phyloP scores from a whole-genome alignment of 1,140 invertebrate genomes.

The Drosophila rufa region DNA sequence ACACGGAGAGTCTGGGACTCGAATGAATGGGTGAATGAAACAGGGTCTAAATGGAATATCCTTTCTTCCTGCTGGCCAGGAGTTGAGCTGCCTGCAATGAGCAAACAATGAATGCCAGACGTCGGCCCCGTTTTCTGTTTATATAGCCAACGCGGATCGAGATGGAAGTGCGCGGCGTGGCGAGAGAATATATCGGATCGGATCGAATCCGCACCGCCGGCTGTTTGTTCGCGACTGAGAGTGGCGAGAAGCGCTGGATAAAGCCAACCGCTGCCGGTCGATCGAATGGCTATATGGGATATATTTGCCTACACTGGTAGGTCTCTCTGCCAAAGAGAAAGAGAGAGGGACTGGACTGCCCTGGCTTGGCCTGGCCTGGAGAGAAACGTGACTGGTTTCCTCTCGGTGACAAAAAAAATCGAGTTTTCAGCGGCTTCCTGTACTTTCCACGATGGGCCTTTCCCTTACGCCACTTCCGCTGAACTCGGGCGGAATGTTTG shows the following conservation, averaged over 20 bases:
- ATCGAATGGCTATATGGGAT: conserved; percentile 25
- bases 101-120: conserved; percentile 76
- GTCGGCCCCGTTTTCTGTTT: conserved; percentile 60
- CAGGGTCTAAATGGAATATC: conserved; percentile 7
- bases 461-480: conserved; percentile 38
- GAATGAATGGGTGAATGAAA: conserved; percentile 33
- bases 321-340: not conserved
- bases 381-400: conserved; percentile 38
- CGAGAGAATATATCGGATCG: conserved; percentile 40
- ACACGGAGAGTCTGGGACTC: not conserved
- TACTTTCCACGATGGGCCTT: conserved; percentile 48
- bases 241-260: conserved; percentile 35
- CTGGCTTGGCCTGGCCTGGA: not conserved
- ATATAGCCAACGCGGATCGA: conserved; percentile 52
- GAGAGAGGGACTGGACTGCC: not conserved
- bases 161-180: conserved; percentile 11
- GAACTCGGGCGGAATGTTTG: not conserved
- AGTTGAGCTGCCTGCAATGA: conserved; percentile 54
- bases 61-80: conserved; percentile 15
- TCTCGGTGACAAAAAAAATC: conserved; percentile 12
- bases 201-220: conserved; percentile 33
- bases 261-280: conserved; percentile 29
- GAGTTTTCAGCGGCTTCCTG: conserved; percentile 43
- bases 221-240: conserved; percentile 48
- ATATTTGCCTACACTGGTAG: conserved; percentile 2